These are phyloP conservation scores for Amblyjoppa fuscipennis DNA, from an alignment of 2,888 invertebrate species.

Conservation along the genomic window DNA sequence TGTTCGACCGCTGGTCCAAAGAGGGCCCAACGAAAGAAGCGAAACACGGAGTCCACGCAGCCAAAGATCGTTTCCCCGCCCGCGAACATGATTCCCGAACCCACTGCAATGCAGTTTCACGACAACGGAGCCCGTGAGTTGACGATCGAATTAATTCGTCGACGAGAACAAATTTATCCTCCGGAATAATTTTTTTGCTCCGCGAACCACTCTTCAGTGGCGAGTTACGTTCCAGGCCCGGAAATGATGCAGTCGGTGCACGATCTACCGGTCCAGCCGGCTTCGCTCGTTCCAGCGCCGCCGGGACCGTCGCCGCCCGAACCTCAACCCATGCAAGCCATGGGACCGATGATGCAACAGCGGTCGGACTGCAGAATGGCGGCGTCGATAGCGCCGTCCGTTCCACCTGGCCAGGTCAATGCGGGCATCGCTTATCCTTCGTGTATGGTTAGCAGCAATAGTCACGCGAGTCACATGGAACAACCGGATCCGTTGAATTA, in stretches of 20 bases:
- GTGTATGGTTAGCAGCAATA: slow-evolving; percentile 79
- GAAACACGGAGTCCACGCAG: slow-evolving; percentile 44
- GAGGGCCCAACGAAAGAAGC: slow-evolving; percentile 72
- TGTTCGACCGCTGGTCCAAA: slow-evolving; percentile 58
- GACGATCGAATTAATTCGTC: background rate
- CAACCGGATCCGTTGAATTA: slow-evolving; percentile 83
- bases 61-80: slow-evolving; percentile 73
- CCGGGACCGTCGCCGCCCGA: slow-evolving; percentile 61
- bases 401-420: slow-evolving; percentile 75
- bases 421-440: slow-evolving; percentile 80
- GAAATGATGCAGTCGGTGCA: slow-evolving; percentile 79
- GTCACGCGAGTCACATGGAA: slow-evolving; percentile 80
- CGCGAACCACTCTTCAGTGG: slow-evolving; percentile 68
- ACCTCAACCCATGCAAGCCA: slow-evolving; percentile 75
- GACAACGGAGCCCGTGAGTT: slow-evolving; percentile 76
- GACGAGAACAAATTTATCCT: background rate
- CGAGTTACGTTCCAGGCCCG: slow-evolving; percentile 76
- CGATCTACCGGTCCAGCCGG: slow-evolving; percentile 71
- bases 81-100: slow-evolving; percentile 75
- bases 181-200: slow-evolving; percentile 4
- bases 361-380: slow-evolving; percentile 81
- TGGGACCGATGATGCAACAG: slow-evolving; percentile 81
- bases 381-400: slow-evolving; percentile 67
- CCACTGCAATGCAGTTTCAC: slow-evolving; percentile 76
- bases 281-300: slow-evolving; percentile 67